Base-by-base conservation (phyloP, 2,797 vertebrate genomes). In the Megaceryle alcyon region DNA sequence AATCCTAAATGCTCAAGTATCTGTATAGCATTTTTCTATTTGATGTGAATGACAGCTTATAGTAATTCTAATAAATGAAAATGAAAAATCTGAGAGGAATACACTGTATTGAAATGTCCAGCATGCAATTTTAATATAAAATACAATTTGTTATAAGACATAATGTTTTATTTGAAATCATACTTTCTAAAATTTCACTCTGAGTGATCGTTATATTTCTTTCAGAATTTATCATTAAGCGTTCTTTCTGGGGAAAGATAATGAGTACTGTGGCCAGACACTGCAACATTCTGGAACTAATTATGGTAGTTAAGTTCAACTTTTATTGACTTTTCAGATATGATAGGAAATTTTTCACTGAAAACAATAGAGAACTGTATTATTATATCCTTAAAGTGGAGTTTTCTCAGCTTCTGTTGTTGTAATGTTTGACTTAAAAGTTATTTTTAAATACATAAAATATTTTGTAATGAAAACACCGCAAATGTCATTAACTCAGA, bases 21-120 rank as follows among this genome's bases (percentile, higher is more conserved):
- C n/a, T 70, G 17, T 44, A 16, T 7, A 61, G 12, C 16, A 61
- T 87, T 91, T 90, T 49, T 66, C 9, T 82, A 3, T 61, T 88
- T 80, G 15, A 6, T 54, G 8, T 76, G 48, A 48, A 64, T 78
- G 46, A 69, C 26, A 75, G 39, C 10, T 76, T 14, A 69, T 28
- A 65, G 9, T 41, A 77, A 90, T 80, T 90, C 53, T 61, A 84
- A 91, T 61, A 8, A 82, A 14, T 44, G 25, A 57, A 92, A 92
- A 89, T 60, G 6, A 89, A 94, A 94, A 94, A 85, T 44, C 13
- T 82, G 73, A 64, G 37, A 93, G 29, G 21, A 90, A 68, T 71
- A 49, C 3, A 29, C 7, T 25, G 3, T 49, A 61, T 8, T 65
- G 31, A 86, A 93, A 93, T n/a, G 13, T 14, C 46, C 33, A 51